Evolutionary conservation across 2,113 vertebrate species (phyloP).

Genomic region (Antechinus stuartii): DNA sequence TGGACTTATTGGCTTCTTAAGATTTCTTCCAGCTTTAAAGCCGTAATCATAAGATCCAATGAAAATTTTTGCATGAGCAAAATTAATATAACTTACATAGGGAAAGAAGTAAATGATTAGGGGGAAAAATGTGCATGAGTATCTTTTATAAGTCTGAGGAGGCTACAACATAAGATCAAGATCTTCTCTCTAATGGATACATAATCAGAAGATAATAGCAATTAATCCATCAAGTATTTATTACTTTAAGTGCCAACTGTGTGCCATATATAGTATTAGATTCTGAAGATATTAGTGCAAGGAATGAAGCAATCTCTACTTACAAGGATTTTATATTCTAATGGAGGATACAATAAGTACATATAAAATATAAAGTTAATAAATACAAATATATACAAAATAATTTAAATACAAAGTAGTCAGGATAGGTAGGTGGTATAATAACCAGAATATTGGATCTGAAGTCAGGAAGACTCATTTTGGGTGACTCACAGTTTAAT

Average conservation of each 20-base stretch:
- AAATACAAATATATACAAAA: neutral
- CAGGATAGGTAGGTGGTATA: neutral
- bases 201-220: neutral
- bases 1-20: neutral
- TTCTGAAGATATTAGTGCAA: neutral
- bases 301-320: neutral
- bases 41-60: neutral
- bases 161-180: neutral
- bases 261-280: neutral
- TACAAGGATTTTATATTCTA: neutral
- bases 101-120: neutral
- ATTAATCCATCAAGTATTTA: neutral
- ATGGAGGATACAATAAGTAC: neutral
- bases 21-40: neutral
- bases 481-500: no score
- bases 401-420: neutral
- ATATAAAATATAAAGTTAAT: neutral
- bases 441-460: neutral
- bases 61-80: neutral
- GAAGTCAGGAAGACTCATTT: neutral
- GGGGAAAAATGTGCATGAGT: neutral
- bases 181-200: neutral
- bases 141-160: neutral
- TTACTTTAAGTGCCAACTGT: neutral
- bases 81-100: neutral